These are phyloP conservation scores for Hesperophylax magnus DNA, from an alignment of 1,140 invertebrate species.

Conservation along the genomic window DNA sequence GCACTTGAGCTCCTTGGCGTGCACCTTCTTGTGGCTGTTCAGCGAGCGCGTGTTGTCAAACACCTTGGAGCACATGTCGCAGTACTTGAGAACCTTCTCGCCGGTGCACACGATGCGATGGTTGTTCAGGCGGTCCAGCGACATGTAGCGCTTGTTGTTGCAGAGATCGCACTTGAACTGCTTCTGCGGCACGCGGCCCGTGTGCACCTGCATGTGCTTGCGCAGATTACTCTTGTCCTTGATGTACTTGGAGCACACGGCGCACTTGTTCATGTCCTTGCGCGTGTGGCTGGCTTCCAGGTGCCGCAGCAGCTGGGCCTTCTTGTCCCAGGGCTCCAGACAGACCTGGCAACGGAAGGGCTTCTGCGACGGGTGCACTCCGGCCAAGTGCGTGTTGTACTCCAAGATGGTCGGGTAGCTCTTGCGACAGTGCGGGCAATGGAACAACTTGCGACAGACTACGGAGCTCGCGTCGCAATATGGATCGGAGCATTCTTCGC, in stretches of 20 bases:
- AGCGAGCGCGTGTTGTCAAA: conserved; percentile 71
- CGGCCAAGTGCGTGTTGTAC: conserved; percentile 69
- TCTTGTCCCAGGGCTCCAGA: conserved; percentile 69
- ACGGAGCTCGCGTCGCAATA: conserved; percentile 68
- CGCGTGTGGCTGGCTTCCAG: conserved; percentile 68
- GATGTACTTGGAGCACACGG: conserved; percentile 71
- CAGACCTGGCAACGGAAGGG: conserved; percentile 71
- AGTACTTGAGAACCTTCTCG: conserved; percentile 69
- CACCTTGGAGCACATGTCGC: conserved; percentile 71
- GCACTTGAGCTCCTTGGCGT: conserved; percentile 70
- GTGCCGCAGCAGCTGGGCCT: conserved; percentile 67
- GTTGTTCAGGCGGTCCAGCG: conserved; percentile 68
- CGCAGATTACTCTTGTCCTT: conserved; percentile 71
- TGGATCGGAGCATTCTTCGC: conserved; percentile 70
- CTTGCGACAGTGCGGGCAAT: conserved; percentile 70
- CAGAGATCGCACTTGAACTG: conserved; percentile 71
- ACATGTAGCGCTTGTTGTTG: conserved; percentile 71
- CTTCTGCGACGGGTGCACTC: conserved; percentile 69
- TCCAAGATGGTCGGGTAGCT: conserved; percentile 70
- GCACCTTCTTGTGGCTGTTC: conserved; percentile 71
- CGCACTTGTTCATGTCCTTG: conserved; percentile 71
- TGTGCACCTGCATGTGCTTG: conserved; percentile 71
- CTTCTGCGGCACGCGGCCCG: conserved; percentile 69
- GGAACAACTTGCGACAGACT: conserved; percentile 68
- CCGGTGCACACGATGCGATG: conserved; percentile 70